These are phyloP conservation scores for Epinotia brunnichana DNA, from an alignment of 2,888 invertebrate genomes.

Conservation along the genomic window DNA sequence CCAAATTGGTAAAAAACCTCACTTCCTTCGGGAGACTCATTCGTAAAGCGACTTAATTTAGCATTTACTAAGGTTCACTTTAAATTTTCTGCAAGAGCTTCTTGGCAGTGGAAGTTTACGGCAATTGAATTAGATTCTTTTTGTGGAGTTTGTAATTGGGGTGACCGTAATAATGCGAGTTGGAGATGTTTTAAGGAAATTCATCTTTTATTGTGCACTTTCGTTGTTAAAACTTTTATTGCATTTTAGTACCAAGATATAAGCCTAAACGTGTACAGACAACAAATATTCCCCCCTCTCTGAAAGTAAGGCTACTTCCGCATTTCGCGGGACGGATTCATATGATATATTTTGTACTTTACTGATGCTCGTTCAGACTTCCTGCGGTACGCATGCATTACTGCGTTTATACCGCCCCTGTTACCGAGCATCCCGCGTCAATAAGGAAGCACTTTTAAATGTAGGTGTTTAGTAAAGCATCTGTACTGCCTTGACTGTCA, in stretches of 20 bases:
- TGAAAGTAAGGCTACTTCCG: not conserved
- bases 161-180: constrained; percentile 15
- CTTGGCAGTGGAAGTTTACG: constrained; percentile 17
- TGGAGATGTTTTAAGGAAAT: constrained; percentile 21
- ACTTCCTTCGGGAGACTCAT: not conserved
- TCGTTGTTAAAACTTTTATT: not conserved
- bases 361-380: too few relatives aligned
- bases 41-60: not conserved
- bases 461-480: too few relatives aligned
- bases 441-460: too few relatives aligned
- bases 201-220: constrained; percentile 15
- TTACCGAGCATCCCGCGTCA: too few relatives aligned
- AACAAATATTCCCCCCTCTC: not conserved
- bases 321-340: too few relatives aligned
- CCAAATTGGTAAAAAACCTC: constrained; percentile 2
- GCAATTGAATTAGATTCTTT: constrained; percentile 31
- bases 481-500: too few relatives aligned
- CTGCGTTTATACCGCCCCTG: too few relatives aligned
- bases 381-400: too few relatives aligned
- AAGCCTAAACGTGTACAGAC: not conserved
- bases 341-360: too few relatives aligned
- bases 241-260: not conserved
- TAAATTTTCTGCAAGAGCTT: not conserved
- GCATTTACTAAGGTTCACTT: not conserved
- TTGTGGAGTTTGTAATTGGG: constrained; percentile 22